Conservation (phyloP, 2,888 invertebrate species). For the Cotesia congregata region DNA sequence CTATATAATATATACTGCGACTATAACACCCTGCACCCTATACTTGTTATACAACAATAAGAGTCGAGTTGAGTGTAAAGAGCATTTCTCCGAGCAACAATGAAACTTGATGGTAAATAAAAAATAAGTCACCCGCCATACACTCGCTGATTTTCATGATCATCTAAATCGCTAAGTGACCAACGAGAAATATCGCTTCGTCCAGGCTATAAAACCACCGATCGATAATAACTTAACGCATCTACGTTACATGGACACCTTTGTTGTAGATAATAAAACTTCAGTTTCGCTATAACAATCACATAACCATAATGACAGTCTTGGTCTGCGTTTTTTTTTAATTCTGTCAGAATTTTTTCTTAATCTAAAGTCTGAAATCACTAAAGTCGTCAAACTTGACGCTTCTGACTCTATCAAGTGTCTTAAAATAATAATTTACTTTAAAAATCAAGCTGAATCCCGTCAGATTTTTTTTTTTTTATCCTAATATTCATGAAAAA, state of each 20-base stretch:
- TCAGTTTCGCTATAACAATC: not conserved
- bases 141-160: slow-evolving; percentile 36
- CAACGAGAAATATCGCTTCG: slow-evolving; percentile 5
- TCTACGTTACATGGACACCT: not conserved
- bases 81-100: slow-evolving; percentile 26
- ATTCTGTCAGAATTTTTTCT: too few relatives aligned
- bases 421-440: too few relatives aligned
- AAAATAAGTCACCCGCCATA: slow-evolving; percentile 13
- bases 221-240: not conserved
- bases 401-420: too few relatives aligned
- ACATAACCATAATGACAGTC: not conserved
- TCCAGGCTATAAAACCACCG: not conserved
- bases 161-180: slow-evolving; percentile 9
- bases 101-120: slow-evolving; percentile 28
- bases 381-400: too few relatives aligned
- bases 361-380: too few relatives aligned
- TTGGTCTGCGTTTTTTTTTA: too few relatives aligned
- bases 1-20: not conserved
- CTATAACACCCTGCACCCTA: not conserved
- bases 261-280: not conserved
- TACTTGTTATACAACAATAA: slow-evolving; percentile 1
- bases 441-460: too few relatives aligned
- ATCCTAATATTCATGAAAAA: too few relatives aligned
- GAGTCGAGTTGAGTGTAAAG: not conserved
- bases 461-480: too few relatives aligned